phyloP scores from a whole-genome alignment of 2,113 vertebrate genomes.

The Lampris incognitus region DNA sequence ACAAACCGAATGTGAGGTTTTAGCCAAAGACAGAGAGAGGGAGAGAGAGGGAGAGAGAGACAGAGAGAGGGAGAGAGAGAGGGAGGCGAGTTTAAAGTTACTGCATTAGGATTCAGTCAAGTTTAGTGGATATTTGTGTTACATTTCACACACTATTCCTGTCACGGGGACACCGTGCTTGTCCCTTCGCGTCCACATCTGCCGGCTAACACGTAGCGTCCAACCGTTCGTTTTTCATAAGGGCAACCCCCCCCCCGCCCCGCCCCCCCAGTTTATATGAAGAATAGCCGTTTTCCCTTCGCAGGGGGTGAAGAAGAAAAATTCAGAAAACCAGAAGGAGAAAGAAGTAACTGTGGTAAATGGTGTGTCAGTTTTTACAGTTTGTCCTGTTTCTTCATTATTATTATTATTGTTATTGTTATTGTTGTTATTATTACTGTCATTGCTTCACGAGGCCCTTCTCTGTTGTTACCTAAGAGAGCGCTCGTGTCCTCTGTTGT shows the following conservation, averaged over 20 bases:
- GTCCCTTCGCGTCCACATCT: conserved; percentile 25
- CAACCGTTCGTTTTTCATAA: conserved; percentile 29
- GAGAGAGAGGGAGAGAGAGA: neutral
- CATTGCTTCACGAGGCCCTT: conserved; percentile 29
- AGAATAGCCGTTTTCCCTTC: conserved; percentile 32
- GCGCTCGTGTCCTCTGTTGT: neutral
- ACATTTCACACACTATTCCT: conserved; percentile 58
- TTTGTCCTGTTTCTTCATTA: conserved; percentile 10
- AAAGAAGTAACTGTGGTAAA: conserved; percentile 75
- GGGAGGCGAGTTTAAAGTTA: conserved; percentile 71
- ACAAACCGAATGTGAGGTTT: conserved; percentile 68
- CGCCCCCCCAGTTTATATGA: conserved; percentile 49
- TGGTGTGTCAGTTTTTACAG: neutral
- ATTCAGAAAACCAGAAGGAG: conserved; percentile 25
- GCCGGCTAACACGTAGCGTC: conserved; percentile 15
- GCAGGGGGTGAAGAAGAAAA: conserved; percentile 18
- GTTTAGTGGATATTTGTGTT: conserved; percentile 61
- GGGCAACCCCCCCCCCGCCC: neutral
- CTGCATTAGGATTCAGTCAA: conserved; percentile 66
- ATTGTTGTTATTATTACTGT: too few species aligned
- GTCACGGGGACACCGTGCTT: conserved; percentile 27
- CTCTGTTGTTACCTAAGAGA: conserved; percentile 49
- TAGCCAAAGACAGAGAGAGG: conserved; percentile 18
- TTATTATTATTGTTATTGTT: conserved; percentile 2
- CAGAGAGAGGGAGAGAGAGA: conserved; percentile 32